Conservation (phyloP, 2,888 invertebrate species). For the Acleris sparsana region DNA sequence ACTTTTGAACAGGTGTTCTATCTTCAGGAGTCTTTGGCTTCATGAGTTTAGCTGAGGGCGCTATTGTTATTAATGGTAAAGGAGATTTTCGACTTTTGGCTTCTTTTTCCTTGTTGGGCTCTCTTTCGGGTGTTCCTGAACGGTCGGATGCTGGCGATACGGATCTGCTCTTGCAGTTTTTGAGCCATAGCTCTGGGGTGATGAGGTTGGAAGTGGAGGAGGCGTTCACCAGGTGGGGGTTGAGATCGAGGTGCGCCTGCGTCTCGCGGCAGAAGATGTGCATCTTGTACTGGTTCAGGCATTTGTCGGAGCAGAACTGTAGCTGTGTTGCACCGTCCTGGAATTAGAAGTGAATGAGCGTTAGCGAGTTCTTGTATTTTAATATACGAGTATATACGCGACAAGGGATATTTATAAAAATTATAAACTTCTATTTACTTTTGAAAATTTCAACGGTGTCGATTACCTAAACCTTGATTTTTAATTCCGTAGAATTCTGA, state of each 20-base stretch:
- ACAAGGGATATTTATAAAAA: no score
- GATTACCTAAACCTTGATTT: no score
- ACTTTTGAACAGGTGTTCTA: conserved; percentile 61
- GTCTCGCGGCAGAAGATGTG: conserved; percentile 97
- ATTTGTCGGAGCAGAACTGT: conserved; percentile 96
- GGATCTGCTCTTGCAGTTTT: conserved; percentile 89
- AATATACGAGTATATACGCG: no score
- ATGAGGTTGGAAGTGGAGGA: conserved; percentile 85
- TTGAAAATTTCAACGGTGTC: no score
- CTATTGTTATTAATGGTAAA: conserved; percentile 86
- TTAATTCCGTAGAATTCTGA: no score
- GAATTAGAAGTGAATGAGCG: conserved; percentile 43
- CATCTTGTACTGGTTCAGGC: conserved; percentile 98
- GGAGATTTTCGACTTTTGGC: conserved; percentile 73
- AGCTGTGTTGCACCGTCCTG: conserved; percentile 95
- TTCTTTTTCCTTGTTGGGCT: conserved; percentile 53
- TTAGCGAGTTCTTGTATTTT: no score
- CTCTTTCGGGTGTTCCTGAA: conserved; percentile 79
- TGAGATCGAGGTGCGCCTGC: conserved; percentile 94
- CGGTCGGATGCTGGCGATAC: conserved; percentile 83
- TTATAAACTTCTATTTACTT: no score
- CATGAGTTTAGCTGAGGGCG: conserved; percentile 87
- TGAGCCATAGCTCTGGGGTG: conserved; percentile 95
- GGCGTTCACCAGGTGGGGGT: conserved; percentile 86
- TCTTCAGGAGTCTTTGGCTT: conserved; percentile 72